These are phyloP conservation scores for Chaenocephalus aceratus DNA, from an alignment of 2,113 vertebrate species.

Conservation along the genomic window DNA sequence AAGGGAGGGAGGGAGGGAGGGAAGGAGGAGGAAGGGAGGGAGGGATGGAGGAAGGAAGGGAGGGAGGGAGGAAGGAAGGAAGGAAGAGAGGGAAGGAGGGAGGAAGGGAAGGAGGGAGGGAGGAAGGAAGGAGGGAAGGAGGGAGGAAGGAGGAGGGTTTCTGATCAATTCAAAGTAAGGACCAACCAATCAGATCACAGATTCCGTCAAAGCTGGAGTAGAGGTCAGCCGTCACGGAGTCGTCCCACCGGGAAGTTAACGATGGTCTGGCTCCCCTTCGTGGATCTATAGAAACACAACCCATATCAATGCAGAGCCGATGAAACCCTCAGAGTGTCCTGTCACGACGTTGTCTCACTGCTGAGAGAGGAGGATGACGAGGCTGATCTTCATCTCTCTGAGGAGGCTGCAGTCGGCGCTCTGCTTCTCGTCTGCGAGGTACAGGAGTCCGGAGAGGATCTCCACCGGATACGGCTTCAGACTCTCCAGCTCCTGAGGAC, in stretches of 20 bases:
- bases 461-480: conserved; percentile 89
- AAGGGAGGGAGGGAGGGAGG: too few relatives aligned
- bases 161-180: background rate
- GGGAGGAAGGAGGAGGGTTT: too few relatives aligned
- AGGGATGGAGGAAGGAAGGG: too few relatives aligned
- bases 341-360: conserved; percentile 78
- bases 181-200: conserved; percentile 89
- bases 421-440: conserved; percentile 87
- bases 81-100: too few relatives aligned
- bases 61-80: too few relatives aligned
- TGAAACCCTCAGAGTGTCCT: background rate
- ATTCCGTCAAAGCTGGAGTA: conserved; percentile 77
- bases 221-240: conserved; percentile 76
- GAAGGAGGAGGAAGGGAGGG: too few relatives aligned
- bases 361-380: conserved; percentile 83
- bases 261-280: conserved; percentile 33
- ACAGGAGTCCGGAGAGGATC: conserved; percentile 86
- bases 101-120: too few relatives aligned
- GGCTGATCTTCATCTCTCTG: conserved; percentile 88
- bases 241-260: conserved; percentile 81
- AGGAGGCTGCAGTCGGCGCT: conserved; percentile 80
- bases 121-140: too few relatives aligned
- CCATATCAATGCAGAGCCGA: background rate
- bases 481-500: conserved; percentile 87
- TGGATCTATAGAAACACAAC: conserved; percentile 37